Base-by-base conservation (phyloP, 2,888 invertebrate species). In the Pterobdella sp. region DNA sequence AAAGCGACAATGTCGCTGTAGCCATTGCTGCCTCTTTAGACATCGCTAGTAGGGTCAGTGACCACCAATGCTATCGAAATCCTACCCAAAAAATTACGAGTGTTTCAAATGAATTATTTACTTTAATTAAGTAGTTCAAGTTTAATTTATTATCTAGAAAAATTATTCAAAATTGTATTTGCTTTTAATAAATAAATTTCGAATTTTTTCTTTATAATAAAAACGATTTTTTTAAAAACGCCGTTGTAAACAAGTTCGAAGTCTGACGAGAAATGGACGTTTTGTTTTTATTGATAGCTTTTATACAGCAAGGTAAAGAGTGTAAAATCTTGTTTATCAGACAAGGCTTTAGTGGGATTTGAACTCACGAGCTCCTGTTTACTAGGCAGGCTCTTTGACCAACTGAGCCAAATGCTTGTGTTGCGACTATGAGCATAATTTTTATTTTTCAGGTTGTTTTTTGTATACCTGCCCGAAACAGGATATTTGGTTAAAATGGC, bases 1-100 rank as follows among this genome's bases (percentile, higher is more conserved):
- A 80, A 75, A 81, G 80, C 26, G 84, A 84, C 75, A 79, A 80
- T 14, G 78, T 79, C 31, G 73, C 78, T 36, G 76, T 77, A 63
- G 81, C 78, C 36, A 73, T 82, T 68, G 79, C 81, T 67, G 75
- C 81, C 63, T 81, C 82, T 14, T 76, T 84, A 56, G 80, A 79
- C 74, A 76, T 79, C 42, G 36, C 65, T 60, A 35, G 60, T 22
- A 37, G 73, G 63, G 35, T 75, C 52, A 77, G 37, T n/a, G n/a
- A 22, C 34, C 71, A 74, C n/a, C 37, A 29, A 26, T 72, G 56
- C 68, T n/a, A 14, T 1, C 29, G n/a, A 26, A 26, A 56, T 56
- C 14, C n/a, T 3, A 7, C 26, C 60, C 60, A 4, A 4, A 4
- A 14, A 3, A 4, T n/a, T 56, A 22, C 18, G 60, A 26, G 10